Evolutionary conservation across 2,113 vertebrate genomes (phyloP).

Genomic region (human): GRCh38 chrX:126394501-126395000

Average conservation of each 20-base stretch:
- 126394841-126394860: neutral
- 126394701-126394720: neutral
- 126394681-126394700: neutral
- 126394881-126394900: neutral
- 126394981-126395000: neutral
- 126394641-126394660: conserved; percentile 11
- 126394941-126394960: neutral
- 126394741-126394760: neutral
- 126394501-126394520: neutral
- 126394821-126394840: neutral
- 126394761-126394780: neutral
- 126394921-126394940: neutral
- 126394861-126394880: neutral
- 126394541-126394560: neutral
- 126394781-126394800: neutral
- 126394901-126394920: neutral
- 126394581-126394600: neutral
- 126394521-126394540: neutral
- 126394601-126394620: neutral
- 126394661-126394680: neutral
- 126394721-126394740: neutral
- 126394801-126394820: neutral
- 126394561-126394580: neutral
- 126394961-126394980: neutral
- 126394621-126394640: neutral